Conservation (phyloP, 1,140 invertebrate species). For the Archegozetes longisetosus region DNA sequence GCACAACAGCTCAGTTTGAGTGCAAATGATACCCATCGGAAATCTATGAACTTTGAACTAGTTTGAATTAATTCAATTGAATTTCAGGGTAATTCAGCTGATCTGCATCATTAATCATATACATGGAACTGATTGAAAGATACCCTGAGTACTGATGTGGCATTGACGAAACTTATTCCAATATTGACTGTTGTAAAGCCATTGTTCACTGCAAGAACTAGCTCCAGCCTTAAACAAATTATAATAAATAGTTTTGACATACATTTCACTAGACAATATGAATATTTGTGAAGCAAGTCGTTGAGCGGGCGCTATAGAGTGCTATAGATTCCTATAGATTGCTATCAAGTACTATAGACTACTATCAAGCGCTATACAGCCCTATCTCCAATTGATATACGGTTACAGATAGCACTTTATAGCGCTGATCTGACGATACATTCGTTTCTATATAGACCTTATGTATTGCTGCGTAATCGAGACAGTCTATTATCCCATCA, state of each 20-base stretch:
- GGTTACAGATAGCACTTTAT: background rate
- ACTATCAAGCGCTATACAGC: background rate
- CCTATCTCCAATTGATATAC: background rate
- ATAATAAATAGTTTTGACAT: background rate
- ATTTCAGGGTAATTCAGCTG: too few relatives aligned
- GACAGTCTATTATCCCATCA: slow-evolving; percentile 55
- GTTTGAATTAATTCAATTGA: too few relatives aligned
- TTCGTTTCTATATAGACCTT: slow-evolving; percentile 12
- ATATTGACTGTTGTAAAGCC: slow-evolving; percentile 15
- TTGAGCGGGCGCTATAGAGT: too few relatives aligned
- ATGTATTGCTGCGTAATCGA: slow-evolving; percentile 64
- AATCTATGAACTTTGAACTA: too few relatives aligned
- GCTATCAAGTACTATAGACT: background rate
- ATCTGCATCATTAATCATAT: too few relatives aligned
- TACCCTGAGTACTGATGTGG: background rate
- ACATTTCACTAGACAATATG: background rate
- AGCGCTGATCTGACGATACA: background rate
- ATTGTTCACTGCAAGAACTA: slow-evolving; percentile 8
- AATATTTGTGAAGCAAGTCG: background rate
- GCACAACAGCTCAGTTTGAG: background rate
- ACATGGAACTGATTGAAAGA: background rate
- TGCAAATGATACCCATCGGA: too few relatives aligned
- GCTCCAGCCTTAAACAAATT: slow-evolving; percentile 5
- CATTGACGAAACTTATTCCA: slow-evolving; percentile 15
- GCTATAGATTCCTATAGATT: background rate